Evolutionary conservation across 37 sponge, comb jelly and placozoan species (phyloP), one percentile per base, ranked within the genome.

Genomic region (Oopsacas minuta): DNA sequence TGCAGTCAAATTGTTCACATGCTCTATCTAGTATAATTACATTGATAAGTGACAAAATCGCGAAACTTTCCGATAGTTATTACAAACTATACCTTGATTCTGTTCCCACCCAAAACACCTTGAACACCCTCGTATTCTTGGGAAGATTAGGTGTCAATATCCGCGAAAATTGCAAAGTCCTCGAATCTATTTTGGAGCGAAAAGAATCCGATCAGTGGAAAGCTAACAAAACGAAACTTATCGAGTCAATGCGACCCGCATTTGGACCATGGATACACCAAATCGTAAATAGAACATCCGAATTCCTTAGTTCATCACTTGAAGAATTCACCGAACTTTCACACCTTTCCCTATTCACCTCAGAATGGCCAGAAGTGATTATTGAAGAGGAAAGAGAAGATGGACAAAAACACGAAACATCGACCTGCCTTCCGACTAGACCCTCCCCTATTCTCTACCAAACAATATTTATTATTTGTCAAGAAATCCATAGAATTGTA

Each of bases 81-180:
- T 3, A 25, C 17, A 34, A 61, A 34, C 1, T n/a, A n/a, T 25
- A 61, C 22, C 22, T 5, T 7, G 28, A 61, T 12, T 61, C 30
- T n/a, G 75, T 20, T 3, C 28, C 22, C 30, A 61, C 20, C 5
- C 75, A 61, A 34, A 7, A 25, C 22, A 12, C 28, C 22, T 12
- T 61, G 30, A 61, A 61, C 22, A 12, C 75, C 22, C 75, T 61
- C 75, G 75, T 61, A 25, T 61, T 25, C 30, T 3, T 61, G 75
- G 75, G 75, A n/a, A 61, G 75, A n/a, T 61, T 61, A 61, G 75
- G 75, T 12, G 75, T 61, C 28, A 61, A 61, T 61, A 61, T 61
- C 22, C 30, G 75, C 75, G 75, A 61, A 20, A 61, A 61, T 61
- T 61, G 75, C 75, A 12, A 5, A 10, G 28, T n/a, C 28, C 22